Conservation (phyloP, 2,888 invertebrate species). For the Alviniconcha strummeri region DNA sequence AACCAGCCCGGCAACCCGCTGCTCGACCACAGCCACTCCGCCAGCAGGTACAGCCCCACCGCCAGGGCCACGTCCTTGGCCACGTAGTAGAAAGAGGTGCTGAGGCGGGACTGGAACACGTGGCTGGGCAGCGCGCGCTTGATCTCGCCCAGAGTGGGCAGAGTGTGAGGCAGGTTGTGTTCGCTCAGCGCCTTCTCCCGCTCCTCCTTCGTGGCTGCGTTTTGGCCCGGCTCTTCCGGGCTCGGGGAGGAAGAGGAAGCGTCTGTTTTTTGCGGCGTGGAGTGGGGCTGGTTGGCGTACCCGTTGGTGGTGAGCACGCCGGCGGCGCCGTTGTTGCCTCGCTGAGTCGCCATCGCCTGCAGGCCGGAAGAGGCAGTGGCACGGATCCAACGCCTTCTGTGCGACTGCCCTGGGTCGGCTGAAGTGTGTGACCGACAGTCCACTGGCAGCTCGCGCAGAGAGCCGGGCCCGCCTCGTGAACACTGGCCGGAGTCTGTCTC, state of each 20-base stretch:
- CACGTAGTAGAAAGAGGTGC: constrained; percentile 62
- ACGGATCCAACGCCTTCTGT: too few species aligned
- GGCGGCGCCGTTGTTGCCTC: too few species aligned
- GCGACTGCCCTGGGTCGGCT: too few species aligned
- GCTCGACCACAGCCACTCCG: constrained; percentile 39
- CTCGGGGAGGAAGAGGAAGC: too few species aligned
- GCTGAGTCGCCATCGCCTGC: too few species aligned
- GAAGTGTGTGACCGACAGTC: too few species aligned
- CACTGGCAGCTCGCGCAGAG: too few species aligned
- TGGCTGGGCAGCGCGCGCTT: constrained; percentile 59
- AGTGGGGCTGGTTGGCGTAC: background rate
- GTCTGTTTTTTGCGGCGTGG: too few species aligned
- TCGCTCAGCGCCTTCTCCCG: constrained; percentile 33
- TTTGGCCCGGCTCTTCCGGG: too few species aligned
- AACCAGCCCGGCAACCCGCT: background rate
- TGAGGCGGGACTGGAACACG: constrained; percentile 61
- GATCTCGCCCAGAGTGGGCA: constrained; percentile 65
- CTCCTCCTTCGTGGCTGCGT: background rate
- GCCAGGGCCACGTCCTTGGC: constrained; percentile 60
- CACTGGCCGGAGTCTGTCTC: too few species aligned
- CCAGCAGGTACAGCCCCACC: constrained; percentile 42
- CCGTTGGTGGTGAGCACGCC: background rate
- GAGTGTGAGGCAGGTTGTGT: constrained; percentile 44
- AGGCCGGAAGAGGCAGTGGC: too few species aligned
- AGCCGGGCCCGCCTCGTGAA: too few species aligned